A percentile compares a stretch with the other conserved stretches of the same genome.
Evolutionary conservation across 1,140 invertebrate species (phyloP).

Genomic region (Orius laevigatus): DNA sequence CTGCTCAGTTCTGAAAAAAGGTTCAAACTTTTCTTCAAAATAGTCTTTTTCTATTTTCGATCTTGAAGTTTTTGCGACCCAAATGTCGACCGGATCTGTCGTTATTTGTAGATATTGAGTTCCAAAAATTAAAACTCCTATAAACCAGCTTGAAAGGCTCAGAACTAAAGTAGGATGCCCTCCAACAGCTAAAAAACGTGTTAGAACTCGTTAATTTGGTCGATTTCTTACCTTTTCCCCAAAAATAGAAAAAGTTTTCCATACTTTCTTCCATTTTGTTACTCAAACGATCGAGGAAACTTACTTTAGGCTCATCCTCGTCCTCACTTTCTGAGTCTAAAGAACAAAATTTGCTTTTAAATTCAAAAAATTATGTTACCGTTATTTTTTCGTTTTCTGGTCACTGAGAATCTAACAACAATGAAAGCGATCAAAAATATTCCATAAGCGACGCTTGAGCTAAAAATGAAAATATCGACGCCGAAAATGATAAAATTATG

Average conservation of each 20-base stretch:
- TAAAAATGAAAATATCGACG: constrained; percentile 54
- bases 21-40: constrained; percentile 84
- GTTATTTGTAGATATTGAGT: constrained; percentile 51
- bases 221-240: constrained; percentile 1
- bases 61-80: constrained; percentile 75
- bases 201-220: too few species aligned
- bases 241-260: neutral
- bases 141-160: constrained; percentile 41
- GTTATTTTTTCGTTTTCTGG: too few species aligned
- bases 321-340: too few species aligned
- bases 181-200: constrained; percentile 53
- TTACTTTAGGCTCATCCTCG: too few species aligned
- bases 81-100: constrained; percentile 91
- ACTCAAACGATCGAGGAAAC: neutral
- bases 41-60: constrained; percentile 75
- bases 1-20: constrained; percentile 91
- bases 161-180: constrained; percentile 60
- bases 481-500: constrained; percentile 47
- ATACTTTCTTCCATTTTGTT: neutral
- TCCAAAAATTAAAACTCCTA: constrained; percentile 43
- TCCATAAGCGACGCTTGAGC: constrained; percentile 58
- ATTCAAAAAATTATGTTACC: too few species aligned
- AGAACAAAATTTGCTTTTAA: too few species aligned
- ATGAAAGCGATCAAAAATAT: too few species aligned
- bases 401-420: too few species aligned